Base-by-base conservation (phyloP, 37 sponge, comb jelly and placozoan species). In the Ephydatia muelleri region DNA sequence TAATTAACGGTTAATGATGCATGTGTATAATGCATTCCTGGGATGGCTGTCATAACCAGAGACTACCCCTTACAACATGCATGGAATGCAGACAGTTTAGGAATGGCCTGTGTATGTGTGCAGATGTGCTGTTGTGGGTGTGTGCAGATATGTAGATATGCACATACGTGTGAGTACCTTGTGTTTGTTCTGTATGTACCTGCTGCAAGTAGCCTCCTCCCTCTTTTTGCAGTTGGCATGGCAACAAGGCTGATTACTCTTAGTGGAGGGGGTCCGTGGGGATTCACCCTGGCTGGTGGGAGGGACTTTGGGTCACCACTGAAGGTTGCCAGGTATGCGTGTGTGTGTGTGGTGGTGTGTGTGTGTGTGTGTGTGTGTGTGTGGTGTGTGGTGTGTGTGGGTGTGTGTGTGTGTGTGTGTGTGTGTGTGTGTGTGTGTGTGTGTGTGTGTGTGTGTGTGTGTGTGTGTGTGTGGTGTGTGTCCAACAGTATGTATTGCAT, bases 271-370 rank as follows among this genome's bases (percentile, higher is more conserved):
- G 83, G 91, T 23, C 95, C 95, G 12, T 94, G 95, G 95, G 95
- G 95, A 19, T 78, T 94, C 67, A 88, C 88, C 48, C 86, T 94
- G 38, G 66, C 89, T 0, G 95, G 95, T 35, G 95, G 95, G 26
- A 91, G 85, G 67, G 95, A 94, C 77, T 94, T 94, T 73, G 89
- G 95, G 34, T 84, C 95, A 4, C 95, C 89, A 27, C 87, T 94
- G 25, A 71, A 70, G 38, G 89, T 94, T 22, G 83, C 89, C 64
- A 91, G 92, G 95, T 94, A 49, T 77, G 75, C 2, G 48, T 1
- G 66, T 40, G 49, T 34, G 65, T 32, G 68, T 84, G 85, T 75
- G 77, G 43, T 33, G 74, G 77, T 84, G 86, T 85, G 79, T 85
- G 86, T 85, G 79, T 85, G 86, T 79, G 72, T 77, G 86, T 85